Conservation (phyloP, 2,113 vertebrate genomes). For the Strigops habroptila region DNA sequence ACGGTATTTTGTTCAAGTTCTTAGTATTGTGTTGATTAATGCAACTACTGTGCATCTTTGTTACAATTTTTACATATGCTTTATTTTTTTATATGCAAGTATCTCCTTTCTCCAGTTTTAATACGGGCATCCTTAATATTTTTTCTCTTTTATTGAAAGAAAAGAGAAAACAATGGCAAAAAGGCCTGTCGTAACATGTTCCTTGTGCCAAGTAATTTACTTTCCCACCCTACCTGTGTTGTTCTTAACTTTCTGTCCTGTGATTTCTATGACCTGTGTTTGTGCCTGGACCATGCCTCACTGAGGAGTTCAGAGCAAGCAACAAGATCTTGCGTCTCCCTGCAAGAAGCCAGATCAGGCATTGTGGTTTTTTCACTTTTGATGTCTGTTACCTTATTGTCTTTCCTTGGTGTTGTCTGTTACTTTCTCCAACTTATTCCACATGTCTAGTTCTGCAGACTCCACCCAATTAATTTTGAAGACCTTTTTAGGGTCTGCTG, state of each 20-base stretch:
- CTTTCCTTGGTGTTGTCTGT: background rate
- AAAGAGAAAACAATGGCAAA: background rate
- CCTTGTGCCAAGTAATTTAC: background rate
- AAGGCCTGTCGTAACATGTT: background rate
- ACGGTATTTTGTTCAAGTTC: background rate
- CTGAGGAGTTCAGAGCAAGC: background rate
- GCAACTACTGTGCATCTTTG: background rate
- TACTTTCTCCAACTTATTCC: background rate
- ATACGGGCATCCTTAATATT: background rate
- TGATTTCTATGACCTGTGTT: background rate
- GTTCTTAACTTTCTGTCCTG: background rate
- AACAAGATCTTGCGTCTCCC: background rate
- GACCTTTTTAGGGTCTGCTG: background rate
- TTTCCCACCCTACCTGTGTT: background rate
- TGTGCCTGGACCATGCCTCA: background rate
- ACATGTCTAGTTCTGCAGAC: background rate
- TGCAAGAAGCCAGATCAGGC: background rate
- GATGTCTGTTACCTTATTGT: background rate
- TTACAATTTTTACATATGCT: background rate
- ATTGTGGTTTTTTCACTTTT: background rate
- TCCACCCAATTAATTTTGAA: background rate
- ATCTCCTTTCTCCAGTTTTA: background rate
- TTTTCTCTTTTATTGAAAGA: background rate
- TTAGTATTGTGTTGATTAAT: background rate
- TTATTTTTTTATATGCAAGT: background rate